Percentiles rank a stretch among this genome's conserved stretches.
These are phyloP conservation scores for Chelonus insularis DNA, from an alignment of 1,140 invertebrate species.

Conservation along the genomic window DNA sequence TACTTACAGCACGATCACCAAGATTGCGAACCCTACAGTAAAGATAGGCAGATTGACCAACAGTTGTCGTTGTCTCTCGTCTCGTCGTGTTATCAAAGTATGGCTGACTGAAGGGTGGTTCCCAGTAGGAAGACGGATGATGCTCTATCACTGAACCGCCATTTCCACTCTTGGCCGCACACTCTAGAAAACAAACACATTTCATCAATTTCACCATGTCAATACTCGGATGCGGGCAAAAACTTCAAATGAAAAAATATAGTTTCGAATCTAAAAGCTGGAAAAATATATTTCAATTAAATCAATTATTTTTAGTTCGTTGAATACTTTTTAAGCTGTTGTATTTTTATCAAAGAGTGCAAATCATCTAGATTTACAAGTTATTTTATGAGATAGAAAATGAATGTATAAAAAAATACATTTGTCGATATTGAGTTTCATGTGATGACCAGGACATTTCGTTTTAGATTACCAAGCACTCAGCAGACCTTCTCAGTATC, in stretches of 20 bases:
- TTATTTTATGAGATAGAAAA: no score
- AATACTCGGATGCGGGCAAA: background rate
- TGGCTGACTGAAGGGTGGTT: conserved; percentile 78
- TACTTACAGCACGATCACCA: conserved; percentile 85
- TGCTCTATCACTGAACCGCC: conserved; percentile 46
- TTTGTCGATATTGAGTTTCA: no score
- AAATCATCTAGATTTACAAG: no score
- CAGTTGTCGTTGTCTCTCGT: conserved; percentile 80
- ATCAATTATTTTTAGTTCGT: no score
- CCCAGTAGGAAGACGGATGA: conserved; percentile 63
- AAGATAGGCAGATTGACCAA: conserved; percentile 82
- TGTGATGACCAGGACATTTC: no score
- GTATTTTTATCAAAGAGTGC: no score
- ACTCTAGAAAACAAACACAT: conserved; percentile 39
- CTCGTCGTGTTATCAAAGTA: conserved; percentile 88
- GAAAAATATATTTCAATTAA: no score
- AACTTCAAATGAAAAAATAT: background rate
- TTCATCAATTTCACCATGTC: conserved; percentile 7
- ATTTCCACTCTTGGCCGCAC: conserved; percentile 42
- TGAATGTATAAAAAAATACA: no score
- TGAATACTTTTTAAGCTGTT: no score
- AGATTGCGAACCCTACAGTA: conserved; percentile 84
- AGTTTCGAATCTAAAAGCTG: no score
- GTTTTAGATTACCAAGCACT: no score
- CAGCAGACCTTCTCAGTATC: no score